Percentiles rank a stretch among this genome's conserved stretches.
Evolutionary conservation across 1,140 invertebrate genomes (phyloP).

Genomic region (Conus ventricosus): DNA sequence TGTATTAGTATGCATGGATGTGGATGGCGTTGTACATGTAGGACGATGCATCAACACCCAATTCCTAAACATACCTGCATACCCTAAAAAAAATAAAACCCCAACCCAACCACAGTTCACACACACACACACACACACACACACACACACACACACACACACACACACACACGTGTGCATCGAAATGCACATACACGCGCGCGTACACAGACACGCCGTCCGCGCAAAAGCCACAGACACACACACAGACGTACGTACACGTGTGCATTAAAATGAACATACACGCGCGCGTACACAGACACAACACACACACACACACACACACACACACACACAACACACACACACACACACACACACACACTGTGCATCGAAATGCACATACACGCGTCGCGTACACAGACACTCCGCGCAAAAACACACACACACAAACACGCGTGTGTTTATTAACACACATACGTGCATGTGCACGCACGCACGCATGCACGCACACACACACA

Average conservation of each 20-base stretch:
- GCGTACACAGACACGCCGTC: neutral
- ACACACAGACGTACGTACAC: neutral
- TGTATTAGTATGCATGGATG: no score
- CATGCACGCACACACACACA: neutral
- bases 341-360: conserved; percentile 10
- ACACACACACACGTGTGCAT: no score
- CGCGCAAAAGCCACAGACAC: neutral
- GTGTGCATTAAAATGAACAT: neutral
- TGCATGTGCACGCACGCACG: neutral
- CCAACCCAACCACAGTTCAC: neutral
- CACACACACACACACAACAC: neutral
- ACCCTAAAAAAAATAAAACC: neutral
- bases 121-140: neutral
- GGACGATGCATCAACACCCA: no score
- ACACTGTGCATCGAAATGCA: neutral
- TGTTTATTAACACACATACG: neutral
- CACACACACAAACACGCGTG: neutral
- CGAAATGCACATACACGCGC: no score
- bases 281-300: neutral
- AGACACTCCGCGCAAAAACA: neutral
- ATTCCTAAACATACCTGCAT: neutral
- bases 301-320: neutral
- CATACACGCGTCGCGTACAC: neutral
- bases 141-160: neutral
- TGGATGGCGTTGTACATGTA: no score